Base-by-base conservation (phyloP, 1,140 invertebrate genomes). In the Drosophila novamexicana region DNA sequence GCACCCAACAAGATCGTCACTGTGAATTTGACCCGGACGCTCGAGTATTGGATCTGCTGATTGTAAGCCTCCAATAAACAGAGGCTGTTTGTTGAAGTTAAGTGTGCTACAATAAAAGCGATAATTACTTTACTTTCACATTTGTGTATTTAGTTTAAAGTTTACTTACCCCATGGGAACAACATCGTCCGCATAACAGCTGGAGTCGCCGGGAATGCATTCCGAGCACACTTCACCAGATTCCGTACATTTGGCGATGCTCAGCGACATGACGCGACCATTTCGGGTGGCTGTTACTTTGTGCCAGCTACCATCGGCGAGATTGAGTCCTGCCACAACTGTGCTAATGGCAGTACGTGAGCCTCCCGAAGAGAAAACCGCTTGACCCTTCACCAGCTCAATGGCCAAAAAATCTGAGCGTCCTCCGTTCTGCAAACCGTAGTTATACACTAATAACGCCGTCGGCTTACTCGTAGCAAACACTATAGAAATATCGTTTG, bases 1-100 rank as follows among this genome's bases (percentile, higher is more conserved):
- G 84, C 98, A 99, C 2, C 98, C 98, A 39, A 98, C 95, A 56
- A 99, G 95, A 91, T 99, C 98, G 86, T 98, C 97, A 0, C 97
- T 96, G 72, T 96, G 95, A 22, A 99, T 95, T 93, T 98, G 97
- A 0, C 96, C 97, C 0, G 96, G 96, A 59, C 97, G 94, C 92
- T 98, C 96, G 7, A 98, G 91, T 0, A 98, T 95, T 1, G 97
- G 95, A 92, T 98, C 96, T 0, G 97, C 96, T 53, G 95, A 95
- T 40, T 95, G 93, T 9, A 99, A 91, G 16, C 98, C 98, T 34
- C 98, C 98, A 68, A 99, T 94, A 29, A 96, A 94, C 50, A 99
- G 92, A 0, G 95, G 96, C 86, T 98, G 96, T 73, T 96, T 97
- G 93, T 98, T 97, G 92, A 98, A 98, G 85, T 98, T 98, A n/a